Conservation (phyloP, 2,888 invertebrate species). For the Asteroscopus sphinx region DNA sequence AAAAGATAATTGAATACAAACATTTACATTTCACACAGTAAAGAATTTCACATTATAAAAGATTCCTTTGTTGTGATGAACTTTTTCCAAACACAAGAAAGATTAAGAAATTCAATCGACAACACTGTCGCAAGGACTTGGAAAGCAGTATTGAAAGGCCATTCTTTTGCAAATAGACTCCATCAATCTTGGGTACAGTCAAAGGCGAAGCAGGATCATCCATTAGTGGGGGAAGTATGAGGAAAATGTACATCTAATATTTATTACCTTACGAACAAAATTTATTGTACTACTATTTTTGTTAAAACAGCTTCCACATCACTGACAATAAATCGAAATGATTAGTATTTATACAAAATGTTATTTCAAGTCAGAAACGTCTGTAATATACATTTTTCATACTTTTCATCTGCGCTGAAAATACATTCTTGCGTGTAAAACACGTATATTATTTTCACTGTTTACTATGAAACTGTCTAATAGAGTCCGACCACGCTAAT, state of each 20-base stretch:
- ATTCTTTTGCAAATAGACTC: constrained; percentile 66
- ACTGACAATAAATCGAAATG: constrained; percentile 23
- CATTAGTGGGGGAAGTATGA: constrained; percentile 67
- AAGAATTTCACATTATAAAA: constrained; percentile 49
- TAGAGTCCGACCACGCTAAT: too few relatives aligned
- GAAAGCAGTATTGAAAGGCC: constrained; percentile 53
- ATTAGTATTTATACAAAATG: constrained; percentile 26
- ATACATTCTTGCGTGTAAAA: constrained; percentile 15
- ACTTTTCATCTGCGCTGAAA: constrained; percentile 21
- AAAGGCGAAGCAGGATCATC: constrained; percentile 65
- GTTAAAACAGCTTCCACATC: constrained; percentile 15
- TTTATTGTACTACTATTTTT: constrained; percentile 29
- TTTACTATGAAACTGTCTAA: constrained; percentile 25
- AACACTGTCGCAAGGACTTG: constrained; percentile 25
- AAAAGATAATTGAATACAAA: constrained; percentile 49
- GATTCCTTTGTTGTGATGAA: constrained; percentile 49
- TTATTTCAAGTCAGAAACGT: constrained; percentile 10
- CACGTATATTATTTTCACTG: constrained; percentile 14
- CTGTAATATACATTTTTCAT: constrained; percentile 8
- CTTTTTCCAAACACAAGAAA: constrained; percentile 37
- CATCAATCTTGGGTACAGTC: constrained; percentile 71
- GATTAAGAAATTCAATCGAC: constrained; percentile 22
- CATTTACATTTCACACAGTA: constrained; percentile 45
- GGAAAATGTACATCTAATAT: constrained; percentile 59
- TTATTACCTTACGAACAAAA: constrained; percentile 47